Conservation (phyloP, 2,113 vertebrate species). For the Galeopterus variegatus region DNA sequence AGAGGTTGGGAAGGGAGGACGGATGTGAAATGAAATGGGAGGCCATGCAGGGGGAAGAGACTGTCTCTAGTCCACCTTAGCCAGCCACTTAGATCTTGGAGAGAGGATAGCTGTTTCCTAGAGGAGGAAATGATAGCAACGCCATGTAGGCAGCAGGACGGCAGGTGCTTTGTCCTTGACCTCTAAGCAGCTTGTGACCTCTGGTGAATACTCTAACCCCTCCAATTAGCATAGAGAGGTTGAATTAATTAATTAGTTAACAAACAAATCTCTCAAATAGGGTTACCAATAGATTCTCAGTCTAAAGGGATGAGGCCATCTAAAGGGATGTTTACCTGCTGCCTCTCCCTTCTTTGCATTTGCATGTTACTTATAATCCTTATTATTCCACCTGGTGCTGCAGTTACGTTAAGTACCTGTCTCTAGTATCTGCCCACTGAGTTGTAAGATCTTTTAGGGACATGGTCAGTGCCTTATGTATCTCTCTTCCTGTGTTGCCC, state of each 20-base stretch:
- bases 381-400: background rate
- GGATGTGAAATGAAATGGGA: background rate
- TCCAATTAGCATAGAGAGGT: background rate
- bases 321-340: background rate
- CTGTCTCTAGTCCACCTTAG: background rate
- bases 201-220: background rate
- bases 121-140: rapidly evolving
- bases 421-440: background rate
- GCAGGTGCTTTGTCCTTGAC: background rate
- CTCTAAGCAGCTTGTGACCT: background rate
- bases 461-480: background rate
- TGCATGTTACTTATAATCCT: background rate
- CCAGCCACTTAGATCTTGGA: background rate
- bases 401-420: background rate
- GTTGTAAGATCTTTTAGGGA: background rate
- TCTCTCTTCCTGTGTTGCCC: background rate
- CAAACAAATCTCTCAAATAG: background rate
- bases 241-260: background rate
- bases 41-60: background rate
- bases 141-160: background rate
- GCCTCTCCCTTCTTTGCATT: background rate
- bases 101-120: background rate
- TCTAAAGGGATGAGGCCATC: background rate
- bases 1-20: background rate
- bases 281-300: background rate